phyloP scores from a whole-genome alignment of 2,888 invertebrate genomes.

The Macrosoma leucophasiata region DNA sequence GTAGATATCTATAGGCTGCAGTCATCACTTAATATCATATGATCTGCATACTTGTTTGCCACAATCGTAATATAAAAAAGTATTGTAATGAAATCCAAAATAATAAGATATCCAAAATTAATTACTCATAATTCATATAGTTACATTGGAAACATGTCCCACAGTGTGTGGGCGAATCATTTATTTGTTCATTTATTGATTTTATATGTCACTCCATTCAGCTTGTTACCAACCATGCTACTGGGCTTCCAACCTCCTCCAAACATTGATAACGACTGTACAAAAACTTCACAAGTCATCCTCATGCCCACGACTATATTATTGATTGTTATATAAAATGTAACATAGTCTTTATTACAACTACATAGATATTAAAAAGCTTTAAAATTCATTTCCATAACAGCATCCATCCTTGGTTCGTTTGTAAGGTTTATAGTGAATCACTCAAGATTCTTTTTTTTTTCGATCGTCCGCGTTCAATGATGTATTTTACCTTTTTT shows the following conservation, averaged over 20 bases:
- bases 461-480: slow-evolving; percentile 26
- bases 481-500: slow-evolving; percentile 44
- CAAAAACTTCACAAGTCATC: slow-evolving; percentile 45
- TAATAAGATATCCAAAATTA: too few relatives aligned
- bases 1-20: too few relatives aligned
- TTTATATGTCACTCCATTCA: slow-evolving; percentile 53
- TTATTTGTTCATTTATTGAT: slow-evolving; percentile 54
- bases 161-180: slow-evolving; percentile 53
- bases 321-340: slow-evolving; percentile 6
- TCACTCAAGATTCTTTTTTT: slow-evolving; percentile 47
- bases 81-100: too few relatives aligned
- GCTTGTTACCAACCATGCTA: slow-evolving; percentile 53
- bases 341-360: slow-evolving; percentile 21
- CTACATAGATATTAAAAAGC: slow-evolving; percentile 6
- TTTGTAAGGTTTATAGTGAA: slow-evolving; percentile 54
- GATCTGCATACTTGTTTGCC: too few relatives aligned
- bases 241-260: slow-evolving; percentile 48
- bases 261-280: slow-evolving; percentile 38
- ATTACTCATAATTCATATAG: too few relatives aligned
- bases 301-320: slow-evolving; percentile 22
- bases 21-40: too few relatives aligned
- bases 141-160: slow-evolving; percentile 33
- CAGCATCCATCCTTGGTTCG: too few relatives aligned
- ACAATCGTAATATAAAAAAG: too few relatives aligned
- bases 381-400: too few relatives aligned